These are phyloP conservation scores for Chaenogobius annularis DNA, from an alignment of 2,113 vertebrate genomes.

Conservation along the genomic window DNA sequence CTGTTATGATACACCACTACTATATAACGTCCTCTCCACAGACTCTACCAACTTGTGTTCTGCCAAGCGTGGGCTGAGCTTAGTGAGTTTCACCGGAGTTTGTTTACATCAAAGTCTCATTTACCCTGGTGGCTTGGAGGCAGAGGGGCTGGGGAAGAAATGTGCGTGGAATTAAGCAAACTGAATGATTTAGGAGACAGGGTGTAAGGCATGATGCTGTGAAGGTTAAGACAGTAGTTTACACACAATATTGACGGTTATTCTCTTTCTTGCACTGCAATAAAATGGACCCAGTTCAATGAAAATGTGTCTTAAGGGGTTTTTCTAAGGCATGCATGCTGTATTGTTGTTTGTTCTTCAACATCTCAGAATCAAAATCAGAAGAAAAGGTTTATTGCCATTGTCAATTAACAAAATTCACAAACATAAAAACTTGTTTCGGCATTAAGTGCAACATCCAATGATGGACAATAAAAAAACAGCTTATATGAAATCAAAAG, in stretches of 20 bases:
- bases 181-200: conserved; percentile 54
- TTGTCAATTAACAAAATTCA: too few relatives aligned
- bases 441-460: too few relatives aligned
- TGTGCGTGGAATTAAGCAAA: conserved; percentile 30
- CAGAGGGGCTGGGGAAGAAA: conserved; percentile 29
- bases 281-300: conserved; percentile 22
- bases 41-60: conserved; percentile 18
- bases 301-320: conserved; percentile 21
- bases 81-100: conserved; percentile 25
- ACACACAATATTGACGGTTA: conserved; percentile 36
- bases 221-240: conserved; percentile 52
- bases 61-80: conserved; percentile 9
- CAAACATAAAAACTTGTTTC: too few relatives aligned
- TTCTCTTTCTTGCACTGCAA: conserved; percentile 11
- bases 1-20: not conserved
- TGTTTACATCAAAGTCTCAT: conserved; percentile 50
- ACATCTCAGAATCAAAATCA: too few relatives aligned
- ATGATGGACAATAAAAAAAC: too few relatives aligned
- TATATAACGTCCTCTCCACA: conserved; percentile 10
- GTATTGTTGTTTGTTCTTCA: conserved; percentile 35
- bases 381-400: too few relatives aligned
- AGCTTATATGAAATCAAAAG: too few relatives aligned
- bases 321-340: conserved; percentile 11
- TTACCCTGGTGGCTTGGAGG: conserved; percentile 27
- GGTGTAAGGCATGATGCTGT: conserved; percentile 26